These are phyloP conservation scores for Lethocerus indicus DNA, from an alignment of 1,140 invertebrate genomes.

Conservation along the genomic window DNA sequence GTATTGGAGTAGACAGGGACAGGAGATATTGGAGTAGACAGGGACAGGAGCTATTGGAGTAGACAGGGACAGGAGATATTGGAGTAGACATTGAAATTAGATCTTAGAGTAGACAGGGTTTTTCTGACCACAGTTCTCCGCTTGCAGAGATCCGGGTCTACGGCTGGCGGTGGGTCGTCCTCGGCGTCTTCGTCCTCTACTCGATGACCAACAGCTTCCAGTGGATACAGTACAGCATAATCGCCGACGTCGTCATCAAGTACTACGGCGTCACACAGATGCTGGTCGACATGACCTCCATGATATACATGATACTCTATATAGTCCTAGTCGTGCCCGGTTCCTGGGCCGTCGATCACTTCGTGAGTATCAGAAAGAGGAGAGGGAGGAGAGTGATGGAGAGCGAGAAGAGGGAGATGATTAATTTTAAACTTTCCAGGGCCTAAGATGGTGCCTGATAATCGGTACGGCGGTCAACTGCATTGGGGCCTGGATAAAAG, in stretches of 20 bases:
- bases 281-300: slow-evolving; percentile 82
- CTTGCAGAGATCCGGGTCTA: neutral
- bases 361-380: slow-evolving; percentile 35
- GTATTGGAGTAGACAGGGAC: too few species aligned
- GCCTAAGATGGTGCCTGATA: neutral
- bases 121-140: too few species aligned
- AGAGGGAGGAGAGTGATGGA: neutral
- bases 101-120: too few species aligned
- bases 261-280: slow-evolving; percentile 47
- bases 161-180: slow-evolving; percentile 57
- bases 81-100: too few species aligned
- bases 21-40: too few species aligned
- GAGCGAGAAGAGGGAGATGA: neutral
- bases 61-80: too few species aligned
- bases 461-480: slow-evolving; percentile 4
- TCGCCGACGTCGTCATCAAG: slow-evolving; percentile 51
- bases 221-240: slow-evolving; percentile 78
- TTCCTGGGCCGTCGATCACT: slow-evolving; percentile 76
- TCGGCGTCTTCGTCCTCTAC: slow-evolving; percentile 71
- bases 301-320: slow-evolving; percentile 92
- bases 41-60: too few species aligned
- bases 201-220: slow-evolving; percentile 78
- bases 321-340: slow-evolving; percentile 91
- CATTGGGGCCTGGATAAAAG: slow-evolving; percentile 45
- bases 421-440: neutral